These are phyloP conservation scores for Macrochelys suwanniensis DNA, from an alignment of 2,797 vertebrate genomes.

Conservation along the genomic window DNA sequence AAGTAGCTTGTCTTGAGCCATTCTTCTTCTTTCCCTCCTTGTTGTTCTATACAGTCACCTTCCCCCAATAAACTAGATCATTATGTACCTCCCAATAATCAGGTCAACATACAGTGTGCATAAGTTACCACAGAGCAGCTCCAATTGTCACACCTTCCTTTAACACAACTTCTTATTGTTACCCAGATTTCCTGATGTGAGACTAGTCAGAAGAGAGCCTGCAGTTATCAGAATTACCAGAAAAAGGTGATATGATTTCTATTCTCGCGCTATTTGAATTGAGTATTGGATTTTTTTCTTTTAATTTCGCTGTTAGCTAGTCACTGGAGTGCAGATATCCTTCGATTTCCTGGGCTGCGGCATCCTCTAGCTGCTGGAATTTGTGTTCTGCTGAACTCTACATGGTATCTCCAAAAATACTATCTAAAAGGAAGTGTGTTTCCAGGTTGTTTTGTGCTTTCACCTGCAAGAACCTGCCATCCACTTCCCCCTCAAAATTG, in stretches of 20 bases:
- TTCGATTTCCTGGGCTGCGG: not conserved
- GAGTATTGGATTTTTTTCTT: not conserved
- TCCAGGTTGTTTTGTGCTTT: slow-evolving; percentile 33
- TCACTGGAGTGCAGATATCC: not conserved
- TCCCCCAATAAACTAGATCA: not conserved
- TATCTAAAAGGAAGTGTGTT: slow-evolving; percentile 56
- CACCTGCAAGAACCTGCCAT: slow-evolving; percentile 21
- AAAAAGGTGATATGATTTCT: not conserved
- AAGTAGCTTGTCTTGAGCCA: not conserved
- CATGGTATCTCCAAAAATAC: slow-evolving; percentile 41
- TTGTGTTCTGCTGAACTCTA: slow-evolving; percentile 32
- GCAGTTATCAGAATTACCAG: not conserved
- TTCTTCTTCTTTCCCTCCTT: not conserved
- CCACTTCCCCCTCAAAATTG: slow-evolving; percentile 32
- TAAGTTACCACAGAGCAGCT: not conserved
- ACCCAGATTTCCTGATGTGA: not conserved
- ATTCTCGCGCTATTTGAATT: not conserved
- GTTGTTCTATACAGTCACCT: not conserved
- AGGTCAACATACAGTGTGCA: not conserved
- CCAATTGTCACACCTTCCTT: not conserved
- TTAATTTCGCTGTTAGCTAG: slow-evolving; percentile 21
- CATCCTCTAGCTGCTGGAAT: not conserved
- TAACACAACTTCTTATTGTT: not conserved
- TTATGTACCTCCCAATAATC: not conserved
- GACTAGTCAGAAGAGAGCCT: not conserved